phyloP scores from a whole-genome alignment of 92 coral and sea anemone species.

The Galaxea fascicularis region DNA sequence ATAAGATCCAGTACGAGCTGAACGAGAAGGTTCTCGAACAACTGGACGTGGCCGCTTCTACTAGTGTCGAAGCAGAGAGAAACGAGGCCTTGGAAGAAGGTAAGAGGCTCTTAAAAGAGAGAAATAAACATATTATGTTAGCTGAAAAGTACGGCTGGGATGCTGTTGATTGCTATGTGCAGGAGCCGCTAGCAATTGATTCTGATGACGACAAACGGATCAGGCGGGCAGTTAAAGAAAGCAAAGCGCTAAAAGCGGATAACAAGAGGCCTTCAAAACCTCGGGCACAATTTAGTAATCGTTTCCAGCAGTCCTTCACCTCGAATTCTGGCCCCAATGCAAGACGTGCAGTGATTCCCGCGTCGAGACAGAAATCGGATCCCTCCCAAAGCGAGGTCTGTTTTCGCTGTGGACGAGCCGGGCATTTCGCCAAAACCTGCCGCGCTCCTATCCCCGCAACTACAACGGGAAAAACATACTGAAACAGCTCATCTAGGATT shows the following conservation, averaged over 20 bases:
- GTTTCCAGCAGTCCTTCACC: slow-evolving; percentile 8
- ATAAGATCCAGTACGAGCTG: slow-evolving; percentile 33
- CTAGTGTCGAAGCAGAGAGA: slow-evolving; percentile 18
- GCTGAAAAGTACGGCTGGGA: slow-evolving; percentile 46
- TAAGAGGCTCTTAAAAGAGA: slow-evolving; percentile 17
- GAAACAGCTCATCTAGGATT: not conserved
- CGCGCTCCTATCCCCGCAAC: not conserved
- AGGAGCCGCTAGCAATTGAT: slow-evolving; percentile 25
- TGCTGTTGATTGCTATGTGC: slow-evolving; percentile 36
- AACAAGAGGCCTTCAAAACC: not conserved
- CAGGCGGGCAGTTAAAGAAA: not conserved
- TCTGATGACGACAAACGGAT: slow-evolving; percentile 20
- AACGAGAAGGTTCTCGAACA: slow-evolving; percentile 26
- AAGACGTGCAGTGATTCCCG: not conserved
- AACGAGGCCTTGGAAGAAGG: slow-evolving; percentile 39
- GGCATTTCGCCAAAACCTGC: slow-evolving; percentile 35
- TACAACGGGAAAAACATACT: not conserved
- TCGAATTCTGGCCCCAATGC: not conserved
- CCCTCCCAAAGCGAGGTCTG: not conserved
- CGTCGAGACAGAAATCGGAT: not conserved
- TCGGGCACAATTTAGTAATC: not conserved
- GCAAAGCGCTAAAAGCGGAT: not conserved
- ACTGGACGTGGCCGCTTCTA: slow-evolving; percentile 16
- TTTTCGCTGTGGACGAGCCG: slow-evolving; percentile 40
- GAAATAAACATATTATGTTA: slow-evolving; percentile 44